A percentile compares a stretch with the other conserved stretches of the same genome.
Evolutionary conservation across 2,797 vertebrate genomes (phyloP).

Genomic region (Melanotaenia maccullochi): DNA sequence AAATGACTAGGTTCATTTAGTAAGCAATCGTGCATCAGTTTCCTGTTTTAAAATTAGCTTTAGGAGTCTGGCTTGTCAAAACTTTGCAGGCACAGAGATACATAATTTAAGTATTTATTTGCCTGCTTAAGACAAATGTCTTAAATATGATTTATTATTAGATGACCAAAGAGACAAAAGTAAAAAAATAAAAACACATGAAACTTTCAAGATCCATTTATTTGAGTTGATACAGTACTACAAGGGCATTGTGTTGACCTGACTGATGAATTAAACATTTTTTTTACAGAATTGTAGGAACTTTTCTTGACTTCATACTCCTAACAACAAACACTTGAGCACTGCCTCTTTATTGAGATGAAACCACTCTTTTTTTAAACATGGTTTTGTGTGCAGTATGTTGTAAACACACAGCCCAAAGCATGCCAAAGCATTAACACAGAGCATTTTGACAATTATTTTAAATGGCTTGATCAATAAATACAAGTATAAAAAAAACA

Average conservation of each 20-base stretch:
- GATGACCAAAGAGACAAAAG: slow-evolving; percentile 21
- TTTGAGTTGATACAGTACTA: slow-evolving; percentile 83
- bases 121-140: background rate
- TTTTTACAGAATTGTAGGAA: slow-evolving; percentile 68
- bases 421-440: slow-evolving; percentile 61
- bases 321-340: slow-evolving; percentile 31
- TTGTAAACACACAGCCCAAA: slow-evolving; percentile 57
- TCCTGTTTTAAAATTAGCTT: slow-evolving; percentile 8
- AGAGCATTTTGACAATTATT: slow-evolving; percentile 85
- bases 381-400: slow-evolving; percentile 44
- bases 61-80: slow-evolving; percentile 5
- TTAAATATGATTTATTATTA: background rate
- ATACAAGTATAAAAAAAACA: slow-evolving; percentile 89
- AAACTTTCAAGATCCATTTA: slow-evolving; percentile 82
- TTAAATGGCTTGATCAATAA: slow-evolving; percentile 99
- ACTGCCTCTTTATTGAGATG: slow-evolving; percentile 67
- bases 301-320: slow-evolving; percentile 44
- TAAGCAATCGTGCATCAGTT: background rate
- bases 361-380: slow-evolving; percentile 50
- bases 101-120: background rate
- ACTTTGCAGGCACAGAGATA: background rate
- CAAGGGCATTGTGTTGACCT: slow-evolving; percentile 74
- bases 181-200: slow-evolving; percentile 10
- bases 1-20: slow-evolving; percentile 1
- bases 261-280: slow-evolving; percentile 63